A percentile compares a stretch with the other conserved stretches of the same genome.
Evolutionary conservation across 2,888 invertebrate species (phyloP).

Genomic region (Tholera decimalis): DNA sequence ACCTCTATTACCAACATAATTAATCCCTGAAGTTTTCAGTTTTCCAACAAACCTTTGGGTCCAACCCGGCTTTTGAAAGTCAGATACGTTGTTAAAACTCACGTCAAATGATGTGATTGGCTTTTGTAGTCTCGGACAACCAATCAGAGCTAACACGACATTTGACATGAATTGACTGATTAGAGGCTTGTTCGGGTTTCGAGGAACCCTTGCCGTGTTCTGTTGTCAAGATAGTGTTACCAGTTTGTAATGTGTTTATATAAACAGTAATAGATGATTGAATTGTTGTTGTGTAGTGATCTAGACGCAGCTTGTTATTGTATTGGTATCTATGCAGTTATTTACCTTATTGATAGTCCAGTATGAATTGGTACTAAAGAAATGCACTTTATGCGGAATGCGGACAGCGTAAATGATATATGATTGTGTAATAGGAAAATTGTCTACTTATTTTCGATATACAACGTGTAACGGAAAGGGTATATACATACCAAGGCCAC

Average conservation of each 20-base stretch:
- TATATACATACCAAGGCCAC: background rate
- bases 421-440: constrained; percentile 13
- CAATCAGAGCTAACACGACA: constrained; percentile 2
- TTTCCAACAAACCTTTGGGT: constrained; percentile 22
- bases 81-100: constrained; percentile 19
- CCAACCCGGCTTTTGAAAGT: constrained; percentile 11
- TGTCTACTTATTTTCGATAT: constrained; percentile 5
- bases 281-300: background rate
- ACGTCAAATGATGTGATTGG: constrained; percentile 13
- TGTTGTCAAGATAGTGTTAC: background rate
- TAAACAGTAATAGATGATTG: background rate
- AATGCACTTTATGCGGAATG: constrained; percentile 4
- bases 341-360: constrained; percentile 12
- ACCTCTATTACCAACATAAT: background rate
- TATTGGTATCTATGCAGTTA: background rate
- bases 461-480: background rate
- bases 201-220: background rate
- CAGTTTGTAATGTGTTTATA: background rate
- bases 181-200: constrained; percentile 6
- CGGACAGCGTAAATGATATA: constrained; percentile 13
- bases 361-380: constrained; percentile 7
- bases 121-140: constrained; percentile 5
- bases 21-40: constrained; percentile 11
- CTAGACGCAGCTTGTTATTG: background rate
- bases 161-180: constrained; percentile 12